phyloP scores from a whole-genome alignment of 2,888 invertebrate species.

The Anagyrus pseudococci region DNA sequence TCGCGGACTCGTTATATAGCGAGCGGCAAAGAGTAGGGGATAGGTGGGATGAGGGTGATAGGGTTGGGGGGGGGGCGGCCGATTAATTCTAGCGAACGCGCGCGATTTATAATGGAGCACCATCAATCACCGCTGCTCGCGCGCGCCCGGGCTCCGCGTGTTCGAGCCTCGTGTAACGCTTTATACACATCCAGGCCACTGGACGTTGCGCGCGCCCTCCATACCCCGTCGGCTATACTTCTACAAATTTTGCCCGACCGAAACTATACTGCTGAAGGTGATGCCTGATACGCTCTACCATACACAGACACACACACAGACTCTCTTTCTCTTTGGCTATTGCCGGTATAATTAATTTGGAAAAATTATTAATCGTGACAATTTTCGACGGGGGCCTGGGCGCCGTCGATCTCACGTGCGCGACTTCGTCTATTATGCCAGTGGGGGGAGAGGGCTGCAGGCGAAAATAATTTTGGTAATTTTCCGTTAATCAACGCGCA shows the following conservation, averaged over 20 bases:
- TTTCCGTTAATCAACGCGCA: slow-evolving; percentile 36
- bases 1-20: slow-evolving; percentile 35
- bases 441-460: slow-evolving; percentile 1
- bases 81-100: slow-evolving; percentile 55
- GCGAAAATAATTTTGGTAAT: slow-evolving; percentile 36
- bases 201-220: slow-evolving; percentile 15
- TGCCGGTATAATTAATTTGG: slow-evolving; percentile 54
- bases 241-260: no score
- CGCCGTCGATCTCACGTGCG: neutral
- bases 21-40: no score
- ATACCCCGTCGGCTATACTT: no score
- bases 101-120: slow-evolving; percentile 54
- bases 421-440: neutral
- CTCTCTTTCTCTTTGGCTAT: no score
- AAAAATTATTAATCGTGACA: slow-evolving; percentile 56
- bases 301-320: no score
- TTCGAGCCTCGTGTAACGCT: neutral
- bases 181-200: neutral
- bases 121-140: slow-evolving; percentile 57
- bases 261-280: no score
- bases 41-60: no score
- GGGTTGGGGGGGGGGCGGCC: slow-evolving; percentile 41
- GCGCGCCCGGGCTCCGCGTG: slow-evolving; percentile 43
- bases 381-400: slow-evolving; percentile 44
- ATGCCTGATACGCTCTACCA: no score